Conservation (phyloP, 2,113 vertebrate species). For the Choloepus hoffmanni region DNA sequence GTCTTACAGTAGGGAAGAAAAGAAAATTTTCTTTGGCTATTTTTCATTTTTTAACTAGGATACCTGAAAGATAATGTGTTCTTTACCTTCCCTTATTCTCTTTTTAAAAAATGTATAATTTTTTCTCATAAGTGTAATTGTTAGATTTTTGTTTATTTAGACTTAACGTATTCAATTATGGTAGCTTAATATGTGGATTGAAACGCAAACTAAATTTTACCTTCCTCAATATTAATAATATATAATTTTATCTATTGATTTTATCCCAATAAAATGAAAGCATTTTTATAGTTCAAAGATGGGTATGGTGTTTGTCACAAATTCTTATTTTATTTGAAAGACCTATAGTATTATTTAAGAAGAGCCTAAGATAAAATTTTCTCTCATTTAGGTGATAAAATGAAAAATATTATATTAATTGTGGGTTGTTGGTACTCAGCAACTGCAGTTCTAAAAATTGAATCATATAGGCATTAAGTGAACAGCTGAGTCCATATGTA, state of each 20-base stretch:
- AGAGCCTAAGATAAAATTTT: not conserved
- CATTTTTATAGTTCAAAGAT: not conserved
- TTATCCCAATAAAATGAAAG: not conserved
- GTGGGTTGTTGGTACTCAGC: not conserved
- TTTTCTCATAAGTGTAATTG: not conserved
- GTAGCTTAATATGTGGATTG: not conserved
- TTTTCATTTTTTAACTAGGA: conserved; percentile 46
- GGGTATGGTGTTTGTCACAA: not conserved
- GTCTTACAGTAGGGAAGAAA: not conserved
- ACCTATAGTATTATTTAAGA: not conserved
- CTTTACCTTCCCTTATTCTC: not conserved
- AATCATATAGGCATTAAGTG: not conserved
- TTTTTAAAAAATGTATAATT: not conserved
- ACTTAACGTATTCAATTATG: not conserved
- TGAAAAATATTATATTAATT: conserved; percentile 24
- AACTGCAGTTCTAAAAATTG: conserved; percentile 2
- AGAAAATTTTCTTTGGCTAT: not conserved
- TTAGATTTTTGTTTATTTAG: conserved; percentile 47
- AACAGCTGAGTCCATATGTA: conserved; percentile 58
- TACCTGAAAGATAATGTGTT: not conserved
- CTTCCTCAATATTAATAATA: not conserved
- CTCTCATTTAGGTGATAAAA: not conserved
- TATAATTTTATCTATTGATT: not conserved
- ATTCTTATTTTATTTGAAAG: not conserved
- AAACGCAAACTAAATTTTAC: not conserved